Evolutionary conservation across 2,113 vertebrate genomes (phyloP), one percentile per base, ranked within the genome.

Genomic region (Macroglossus sobrinus): DNA sequence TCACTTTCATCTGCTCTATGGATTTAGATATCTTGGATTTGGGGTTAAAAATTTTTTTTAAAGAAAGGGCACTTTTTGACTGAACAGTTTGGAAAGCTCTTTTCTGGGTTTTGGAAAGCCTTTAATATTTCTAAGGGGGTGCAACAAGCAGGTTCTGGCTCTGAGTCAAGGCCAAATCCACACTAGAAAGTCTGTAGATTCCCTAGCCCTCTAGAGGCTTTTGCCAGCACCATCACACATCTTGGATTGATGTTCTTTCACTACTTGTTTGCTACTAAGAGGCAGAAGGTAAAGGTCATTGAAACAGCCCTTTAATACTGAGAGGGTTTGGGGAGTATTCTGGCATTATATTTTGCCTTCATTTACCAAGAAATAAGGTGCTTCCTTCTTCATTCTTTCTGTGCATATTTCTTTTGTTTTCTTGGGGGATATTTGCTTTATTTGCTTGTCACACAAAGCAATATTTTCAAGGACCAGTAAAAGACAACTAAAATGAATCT

Each of bases 151-250:
- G 19, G 11, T 47, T 76, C 35, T 35, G 50, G 50, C 26, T 69
- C 85, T 59, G 80, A 78, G 18, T 40, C 0, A 0, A 40, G 50
- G 8, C 33, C 93, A 74, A 43, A 53, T 14, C 47, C 45, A 19
- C 28, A 76, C 33, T 14, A 68, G 26, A 63, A 66, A 33, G 45
- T 26, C 33, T 30, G 24, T 10, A 15, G 14, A 38, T 47, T 21
- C 11, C n/a, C 47, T 61, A 18, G 53, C 33, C 26, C 28, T 50
- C 13, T 26, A 71, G 19, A 16, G 21, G 16, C 22, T 47, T 26
- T 57, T 1, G 0, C 4, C 28, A 4, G 2, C 13, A 12, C 4
- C 33, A 12, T 40, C 3, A 10, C 7, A 6, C 0, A 1, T 18
- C 30, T 10, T 7, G 11, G 22, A 28, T 8, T 69, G 53, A 33